Evolutionary conservation across 1,140 invertebrate species (phyloP).

Genomic region (Drusus annulatus): DNA sequence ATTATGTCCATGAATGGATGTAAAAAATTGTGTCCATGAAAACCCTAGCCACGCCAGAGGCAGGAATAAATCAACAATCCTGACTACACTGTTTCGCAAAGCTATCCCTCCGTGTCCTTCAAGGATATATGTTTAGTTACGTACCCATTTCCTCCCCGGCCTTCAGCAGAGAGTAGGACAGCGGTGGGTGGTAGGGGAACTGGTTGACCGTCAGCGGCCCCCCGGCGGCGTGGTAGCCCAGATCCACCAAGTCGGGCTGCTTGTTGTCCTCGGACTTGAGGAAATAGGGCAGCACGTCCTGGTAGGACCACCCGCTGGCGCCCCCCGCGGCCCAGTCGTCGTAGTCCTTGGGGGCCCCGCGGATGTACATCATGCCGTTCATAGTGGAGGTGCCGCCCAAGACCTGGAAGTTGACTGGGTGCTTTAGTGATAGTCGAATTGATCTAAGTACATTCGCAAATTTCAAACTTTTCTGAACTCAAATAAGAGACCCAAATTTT

Average conservation of each 20-base stretch:
- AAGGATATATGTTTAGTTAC: not conserved
- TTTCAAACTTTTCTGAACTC: too few relatives aligned
- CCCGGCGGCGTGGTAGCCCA: slow-evolving; percentile 83
- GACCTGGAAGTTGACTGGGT: too few relatives aligned
- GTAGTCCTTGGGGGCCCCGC: slow-evolving; percentile 92
- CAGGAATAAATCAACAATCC: too few relatives aligned
- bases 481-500: too few relatives aligned
- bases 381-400: slow-evolving; percentile 94
- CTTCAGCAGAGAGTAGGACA: slow-evolving; percentile 87
- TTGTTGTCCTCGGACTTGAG: slow-evolving; percentile 89
- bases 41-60: too few relatives aligned
- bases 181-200: slow-evolving; percentile 88
- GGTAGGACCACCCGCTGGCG: slow-evolving; percentile 91
- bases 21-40: too few relatives aligned
- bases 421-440: too few relatives aligned
- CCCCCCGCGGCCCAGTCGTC: slow-evolving; percentile 91
- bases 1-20: too few relatives aligned
- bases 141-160: slow-evolving; percentile 85
- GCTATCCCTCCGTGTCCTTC: too few relatives aligned
- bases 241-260: slow-evolving; percentile 74
- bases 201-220: slow-evolving; percentile 85
- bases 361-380: slow-evolving; percentile 98
- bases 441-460: too few relatives aligned
- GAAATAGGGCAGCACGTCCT: slow-evolving; percentile 91
- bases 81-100: too few relatives aligned